Base-by-base conservation (phyloP, 2,888 invertebrate genomes). In the Myathropa florea region DNA sequence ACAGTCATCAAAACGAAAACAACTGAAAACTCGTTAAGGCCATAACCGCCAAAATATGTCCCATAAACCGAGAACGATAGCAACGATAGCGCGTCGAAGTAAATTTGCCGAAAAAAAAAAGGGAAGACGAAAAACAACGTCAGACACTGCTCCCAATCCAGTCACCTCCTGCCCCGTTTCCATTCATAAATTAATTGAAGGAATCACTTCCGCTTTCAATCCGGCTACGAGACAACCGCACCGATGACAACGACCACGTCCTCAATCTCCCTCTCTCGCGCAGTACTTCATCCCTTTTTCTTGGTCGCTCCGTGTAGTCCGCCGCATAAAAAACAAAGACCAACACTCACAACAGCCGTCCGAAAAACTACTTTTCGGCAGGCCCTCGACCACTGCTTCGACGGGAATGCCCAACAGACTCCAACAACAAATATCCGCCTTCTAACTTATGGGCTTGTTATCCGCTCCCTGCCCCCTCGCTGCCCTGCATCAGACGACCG, bases 151-250 rank as follows among this genome's bases (percentile, higher is more conserved):
- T 53, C 14, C 33, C 9, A 21, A 28, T 23, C 39, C 60, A 28
- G 7, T 23, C 26, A 78, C 53, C 81, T 46, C 59, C 65, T 53
- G 55, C 26, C 64, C 23, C 57, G 9, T 10, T 64, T 12, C 78
- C 59, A 79, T 83, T 86, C 86, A 83, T 79, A 86, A 86, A 86
- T 86, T 83, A 83, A 86, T 86, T 86, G 86, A 86, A 79, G 79
- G 83, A 83, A 79, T 82, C 86, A 83, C 86, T 86, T 86, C 86
- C 86, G 86, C 75, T 86, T 86, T 83, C 75, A 79, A 83, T 79
- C 79, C 83, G 84, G 67, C 76, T 46, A 46, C 65, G 70, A 79
- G 64, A 60, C 53, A 71, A 73, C 46, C n/a, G 71, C 63, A 18
- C 26, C 24, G 68, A 33, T 26, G 30, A 26, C 53, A 64, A 81